Evolutionary conservation across 2,888 invertebrate species (phyloP), one percentile per base, ranked within the genome.

Genomic region (Heliconius ethilla): DNA sequence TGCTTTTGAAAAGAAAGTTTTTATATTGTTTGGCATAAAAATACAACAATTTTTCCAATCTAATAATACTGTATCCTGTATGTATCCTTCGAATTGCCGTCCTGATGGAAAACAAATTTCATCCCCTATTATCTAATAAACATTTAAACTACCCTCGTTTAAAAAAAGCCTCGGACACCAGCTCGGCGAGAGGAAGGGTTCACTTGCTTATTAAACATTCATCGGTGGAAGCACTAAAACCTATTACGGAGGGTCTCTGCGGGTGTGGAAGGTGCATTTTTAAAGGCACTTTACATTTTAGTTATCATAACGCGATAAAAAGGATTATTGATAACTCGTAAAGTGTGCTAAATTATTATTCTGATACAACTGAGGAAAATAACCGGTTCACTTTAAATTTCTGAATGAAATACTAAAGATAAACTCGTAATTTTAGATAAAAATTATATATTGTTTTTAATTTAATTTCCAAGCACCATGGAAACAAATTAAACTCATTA

Each of bases 211-310:
- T 94, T 90, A 92, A 88, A 85, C 87, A 94, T 94, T 92, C 91
- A 94, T 92, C 88, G 88, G 87, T 84, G 83, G 87, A 89, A 91
- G 90, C 91, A 90, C 91, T 91, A 89, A 88, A 89, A 85, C 87
- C 91, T 90, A 90, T 90, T 90, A 90, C 86, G 86, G 83, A 80
- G 82, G 81, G 82, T 86, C 88, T 87, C 87, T 73, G 78, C 76
- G 86, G 87, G 84, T 83, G 79, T 82, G 83, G 85, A 80, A 84
- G 80, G 79, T 91, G 87, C 89, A 91, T 92, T 89, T 91, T 91
- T 92, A 90, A 92, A 89, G 27, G 18, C 65, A 66, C 72, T 72
- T 72, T 37, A 72, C 33, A 72, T 72, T 72, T 33, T 40, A 69
- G 29, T 75, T 78, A 59, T 27, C 27, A 72, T 75, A 65, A 65